Evolutionary conservation across 2,113 vertebrate species (phyloP).

Genomic region (Synodontis membranacea): DNA sequence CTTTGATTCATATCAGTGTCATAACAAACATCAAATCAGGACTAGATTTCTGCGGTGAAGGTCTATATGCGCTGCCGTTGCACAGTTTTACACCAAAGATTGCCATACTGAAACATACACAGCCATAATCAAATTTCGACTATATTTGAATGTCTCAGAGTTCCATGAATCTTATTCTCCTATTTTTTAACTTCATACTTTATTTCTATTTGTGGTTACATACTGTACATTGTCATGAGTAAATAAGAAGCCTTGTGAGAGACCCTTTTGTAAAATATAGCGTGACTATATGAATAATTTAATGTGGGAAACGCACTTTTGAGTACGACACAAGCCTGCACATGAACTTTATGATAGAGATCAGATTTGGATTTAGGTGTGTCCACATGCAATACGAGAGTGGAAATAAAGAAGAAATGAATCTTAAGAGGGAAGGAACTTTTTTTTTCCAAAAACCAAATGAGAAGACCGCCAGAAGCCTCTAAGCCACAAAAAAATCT

Average conservation of each 20-base stretch:
- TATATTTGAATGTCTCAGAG: not conserved
- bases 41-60: not conserved
- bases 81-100: not conserved
- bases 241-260: not conserved
- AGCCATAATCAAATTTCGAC: not conserved
- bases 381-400: conserved; percentile 36
- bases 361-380: conserved; percentile 47
- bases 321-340: conserved; percentile 30
- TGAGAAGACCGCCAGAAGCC: conserved; percentile 30
- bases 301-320: conserved; percentile 23
- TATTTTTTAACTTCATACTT: not conserved
- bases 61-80: not conserved
- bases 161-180: not conserved
- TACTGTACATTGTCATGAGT: not conserved
- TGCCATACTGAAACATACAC: not conserved
- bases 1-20: conserved; percentile 43
- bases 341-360: conserved; percentile 43
- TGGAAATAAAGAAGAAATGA: conserved; percentile 37
- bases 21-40: conserved; percentile 40
- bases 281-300: not conserved
- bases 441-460: conserved; percentile 34
- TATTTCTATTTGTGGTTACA: not conserved
- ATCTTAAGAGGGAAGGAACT: conserved; percentile 9
- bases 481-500: conserved; percentile 5
- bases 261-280: not conserved